Evolutionary conservation across 2,797 vertebrate species (phyloP).

Genomic region (Sparidentex hasta): DNA sequence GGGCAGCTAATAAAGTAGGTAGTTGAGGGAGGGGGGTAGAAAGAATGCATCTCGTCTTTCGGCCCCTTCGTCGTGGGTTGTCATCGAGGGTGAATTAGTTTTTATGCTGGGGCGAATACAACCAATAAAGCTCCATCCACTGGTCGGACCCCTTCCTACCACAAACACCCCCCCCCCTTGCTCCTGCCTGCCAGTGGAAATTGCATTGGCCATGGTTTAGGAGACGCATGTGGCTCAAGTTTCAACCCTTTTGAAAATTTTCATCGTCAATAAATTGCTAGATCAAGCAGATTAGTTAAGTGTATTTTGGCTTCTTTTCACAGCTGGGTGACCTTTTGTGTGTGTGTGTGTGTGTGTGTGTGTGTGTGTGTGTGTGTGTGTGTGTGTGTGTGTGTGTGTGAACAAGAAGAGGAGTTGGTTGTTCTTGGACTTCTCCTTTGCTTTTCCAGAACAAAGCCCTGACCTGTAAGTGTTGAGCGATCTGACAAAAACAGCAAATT

Average conservation of each 20-base stretch:
- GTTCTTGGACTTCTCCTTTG: slow-evolving; percentile 53
- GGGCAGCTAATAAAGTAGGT: slow-evolving; percentile 78
- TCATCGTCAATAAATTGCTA: slow-evolving; percentile 82
- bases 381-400: slow-evolving; percentile 15
- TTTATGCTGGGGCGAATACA: slow-evolving; percentile 64
- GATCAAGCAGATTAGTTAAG: slow-evolving; percentile 84
- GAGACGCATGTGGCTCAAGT: slow-evolving; percentile 74
- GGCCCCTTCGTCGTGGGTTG: slow-evolving; percentile 65
- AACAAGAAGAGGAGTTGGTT: slow-evolving; percentile 30
- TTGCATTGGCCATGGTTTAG: slow-evolving; percentile 76
- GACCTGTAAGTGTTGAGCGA: slow-evolving; percentile 22
- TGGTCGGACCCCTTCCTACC: slow-evolving; percentile 39
- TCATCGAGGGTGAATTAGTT: slow-evolving; percentile 84
- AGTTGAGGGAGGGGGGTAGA: slow-evolving; percentile 52
- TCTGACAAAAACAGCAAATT: not conserved
- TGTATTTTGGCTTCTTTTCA: slow-evolving; percentile 83
- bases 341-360: slow-evolving; percentile 10
- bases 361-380: slow-evolving; percentile 14
- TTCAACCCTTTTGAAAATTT: slow-evolving; percentile 81
- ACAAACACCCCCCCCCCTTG: not conserved
- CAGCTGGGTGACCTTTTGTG: slow-evolving; percentile 60
- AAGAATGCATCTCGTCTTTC: slow-evolving; percentile 81
- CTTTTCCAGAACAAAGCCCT: slow-evolving; percentile 43
- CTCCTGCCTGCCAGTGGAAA: slow-evolving; percentile 66
- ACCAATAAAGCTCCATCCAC: slow-evolving; percentile 72